Evolutionary conservation across 2,888 invertebrate species (phyloP), one percentile per base, ranked within the genome.

Genomic region (Entomobrya proxima): DNA sequence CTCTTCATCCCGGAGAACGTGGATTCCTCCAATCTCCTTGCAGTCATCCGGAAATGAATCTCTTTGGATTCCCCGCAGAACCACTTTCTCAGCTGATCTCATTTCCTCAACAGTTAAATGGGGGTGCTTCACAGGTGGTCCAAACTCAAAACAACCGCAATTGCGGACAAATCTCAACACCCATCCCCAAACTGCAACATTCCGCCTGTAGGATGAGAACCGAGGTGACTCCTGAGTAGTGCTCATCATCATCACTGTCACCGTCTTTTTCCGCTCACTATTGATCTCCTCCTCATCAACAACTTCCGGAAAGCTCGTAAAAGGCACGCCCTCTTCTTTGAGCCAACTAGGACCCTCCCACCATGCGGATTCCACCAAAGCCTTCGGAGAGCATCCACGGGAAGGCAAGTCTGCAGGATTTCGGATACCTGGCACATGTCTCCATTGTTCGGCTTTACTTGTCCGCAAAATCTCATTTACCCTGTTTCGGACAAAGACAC

Each of bases 301-400:
- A n/a, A n/a, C n/a, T n/a, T n/a, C n/a, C n/a, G n/a, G 1, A 6
- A 1, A 24, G 18, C 24, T 50, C 9, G 47, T 27, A 35, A 35
- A 74, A 3, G 44, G 32, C n/a, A 21, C 21, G 9, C 27, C 27
- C 11, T 40, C 44, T 15, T 40, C 44, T 15, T 11, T 11, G 7
- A 40, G 15, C 44, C 44, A 40, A 40, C 7, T 15, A 40, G 72
- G 72, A 4, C 72, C 72, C 44, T 75, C 52, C 50, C 50, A 52
- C 75, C 75, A 75, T 15, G 18, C 1, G 6, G 64, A 67, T 7
- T 47, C 13, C 11, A 79, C 3, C n/a, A 79, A 24, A 11, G 30
- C 13, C 1, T 0, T 1, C 15, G 44, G 15, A n/a, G n/a, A n/a
- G n/a, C n/a, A n/a, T n/a, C n/a, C n/a, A n/a, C n/a, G n/a, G n/a